Evolutionary conservation across 2,888 invertebrate genomes (phyloP), one percentile per base, ranked within the genome.

Genomic region (Caenorhabditis auriculariae): DNA sequence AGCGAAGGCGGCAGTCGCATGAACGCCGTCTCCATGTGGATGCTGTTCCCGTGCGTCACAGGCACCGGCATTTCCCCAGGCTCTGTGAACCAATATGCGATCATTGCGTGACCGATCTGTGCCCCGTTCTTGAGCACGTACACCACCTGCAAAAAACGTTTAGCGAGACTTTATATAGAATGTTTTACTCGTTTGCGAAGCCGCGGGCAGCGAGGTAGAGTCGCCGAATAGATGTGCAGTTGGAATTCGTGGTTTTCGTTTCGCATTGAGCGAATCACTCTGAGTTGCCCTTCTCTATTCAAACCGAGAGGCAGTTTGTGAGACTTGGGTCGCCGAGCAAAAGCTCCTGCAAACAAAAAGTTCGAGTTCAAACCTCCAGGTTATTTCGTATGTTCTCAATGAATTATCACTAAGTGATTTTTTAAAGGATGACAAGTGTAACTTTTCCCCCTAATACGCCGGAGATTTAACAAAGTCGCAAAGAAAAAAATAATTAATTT

Each of bases 81-180:
- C 37, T 73, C 70, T 2, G 66, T 59, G 45, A 64, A 73, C 55
- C 53, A 54, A 51, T 73, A 73, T 12, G 61, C 52, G 42, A 73
- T 65, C 62, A 73, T 63, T 2, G 67, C 54, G 42, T 64, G 56
- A 17, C 73, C 73, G 15, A 67, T 46, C 44, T 66, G 69, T 21
- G 53, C 59, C n/a, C 60, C 63, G 42, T 61, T 54, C 37, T 61
- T 70, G 26, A 65, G 48, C n/a, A 68, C 62, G 50, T 69, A 73
- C 4, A 60, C 39, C 2, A 73, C 56, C 66, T 66, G 48, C 17
- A 52, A 53, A 37, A 23, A 28, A 5, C 41, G 6, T 26, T 26
- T 26, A 27, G 26, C 27, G 21, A 58, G 2, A 38, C 1, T 43
- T 4, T 12, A 44, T 3, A 5, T 4, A 26, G n/a, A 2, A 21